Conservation (phyloP, 2,797 vertebrate species). For the Zalophus californianus region DNA sequence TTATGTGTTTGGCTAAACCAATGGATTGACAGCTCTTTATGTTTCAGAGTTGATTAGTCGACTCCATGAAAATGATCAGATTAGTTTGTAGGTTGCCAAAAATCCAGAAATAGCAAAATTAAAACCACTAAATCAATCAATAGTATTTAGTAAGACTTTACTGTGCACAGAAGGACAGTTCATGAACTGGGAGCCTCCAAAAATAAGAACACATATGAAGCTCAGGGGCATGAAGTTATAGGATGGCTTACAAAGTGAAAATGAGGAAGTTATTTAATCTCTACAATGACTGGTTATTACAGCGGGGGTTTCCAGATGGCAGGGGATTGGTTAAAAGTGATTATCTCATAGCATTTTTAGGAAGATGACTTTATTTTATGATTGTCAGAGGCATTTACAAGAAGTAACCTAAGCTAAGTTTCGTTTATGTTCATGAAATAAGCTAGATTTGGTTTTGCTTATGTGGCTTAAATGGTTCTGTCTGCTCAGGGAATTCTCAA, state of each 20-base stretch:
- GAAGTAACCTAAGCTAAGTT: conserved; percentile 11
- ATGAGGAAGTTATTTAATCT: not conserved
- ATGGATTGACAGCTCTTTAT: not conserved
- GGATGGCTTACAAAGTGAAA: not conserved
- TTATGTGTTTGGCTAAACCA: conserved; percentile 30
- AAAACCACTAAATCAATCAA: not conserved
- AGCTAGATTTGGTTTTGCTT: conserved; percentile 30
- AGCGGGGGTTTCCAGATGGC: not conserved
- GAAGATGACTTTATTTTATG: conserved; percentile 14
- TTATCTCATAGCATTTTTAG: not conserved
- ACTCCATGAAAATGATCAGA: conserved; percentile 30
- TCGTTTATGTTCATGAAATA: conserved; percentile 21
- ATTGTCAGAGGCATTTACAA: conserved; percentile 35
- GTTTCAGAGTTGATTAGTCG: conserved; percentile 31
- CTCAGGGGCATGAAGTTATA: not conserved
- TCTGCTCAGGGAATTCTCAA: conserved; percentile 36
- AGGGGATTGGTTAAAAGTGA: conserved; percentile 1
- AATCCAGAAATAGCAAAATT: not conserved
- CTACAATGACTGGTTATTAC: not conserved
- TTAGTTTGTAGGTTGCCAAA: not conserved
- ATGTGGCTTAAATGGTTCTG: not conserved
- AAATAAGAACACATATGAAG: not conserved
- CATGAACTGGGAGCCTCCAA: not conserved
- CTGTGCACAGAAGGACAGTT: not conserved
- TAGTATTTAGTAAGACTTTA: not conserved